Conservation (phyloP, 2,113 vertebrate genomes). For the Neodontobutis hainanensis region DNA sequence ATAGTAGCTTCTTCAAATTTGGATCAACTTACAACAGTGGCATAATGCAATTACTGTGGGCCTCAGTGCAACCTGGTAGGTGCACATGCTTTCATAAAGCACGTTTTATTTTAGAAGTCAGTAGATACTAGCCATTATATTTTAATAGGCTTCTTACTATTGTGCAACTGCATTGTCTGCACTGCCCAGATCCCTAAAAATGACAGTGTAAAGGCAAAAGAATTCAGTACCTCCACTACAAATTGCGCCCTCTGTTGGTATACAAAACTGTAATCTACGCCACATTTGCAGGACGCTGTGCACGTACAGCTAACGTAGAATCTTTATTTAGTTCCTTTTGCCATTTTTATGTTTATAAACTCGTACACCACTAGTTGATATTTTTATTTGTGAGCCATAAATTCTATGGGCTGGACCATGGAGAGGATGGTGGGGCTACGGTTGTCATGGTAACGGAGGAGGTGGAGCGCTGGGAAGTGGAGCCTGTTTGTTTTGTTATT, state of each 20-base stretch:
- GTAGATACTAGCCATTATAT: too few species aligned
- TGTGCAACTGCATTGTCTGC: too few species aligned
- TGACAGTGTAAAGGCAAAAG: too few species aligned
- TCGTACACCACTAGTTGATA: background rate
- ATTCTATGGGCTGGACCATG: background rate
- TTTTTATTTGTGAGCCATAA: background rate
- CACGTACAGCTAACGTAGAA: conserved; percentile 2
- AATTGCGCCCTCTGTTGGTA: conserved; percentile 69
- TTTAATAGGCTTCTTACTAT: too few species aligned
- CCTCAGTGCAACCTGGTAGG: background rate
- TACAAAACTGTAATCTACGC: background rate
- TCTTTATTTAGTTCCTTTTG: background rate
- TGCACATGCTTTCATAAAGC: background rate
- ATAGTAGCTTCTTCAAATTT: background rate
- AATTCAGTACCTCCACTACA: background rate
- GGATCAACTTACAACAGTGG: too few species aligned
- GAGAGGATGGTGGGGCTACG: conserved; percentile 44
- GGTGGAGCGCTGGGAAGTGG: conserved; percentile 54
- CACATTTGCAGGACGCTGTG: background rate
- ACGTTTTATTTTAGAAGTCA: too few species aligned
- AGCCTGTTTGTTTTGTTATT: conserved; percentile 78
- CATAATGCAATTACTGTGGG: too few species aligned
- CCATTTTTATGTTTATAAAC: background rate
- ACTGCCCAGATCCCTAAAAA: too few species aligned
- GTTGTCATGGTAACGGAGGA: conserved; percentile 75